Evolutionary conservation across 37 sponge, comb jelly and placozoan species (phyloP), one percentile per base, ranked within the genome.

Genomic region (Mnemiopsis leidyi): DNA sequence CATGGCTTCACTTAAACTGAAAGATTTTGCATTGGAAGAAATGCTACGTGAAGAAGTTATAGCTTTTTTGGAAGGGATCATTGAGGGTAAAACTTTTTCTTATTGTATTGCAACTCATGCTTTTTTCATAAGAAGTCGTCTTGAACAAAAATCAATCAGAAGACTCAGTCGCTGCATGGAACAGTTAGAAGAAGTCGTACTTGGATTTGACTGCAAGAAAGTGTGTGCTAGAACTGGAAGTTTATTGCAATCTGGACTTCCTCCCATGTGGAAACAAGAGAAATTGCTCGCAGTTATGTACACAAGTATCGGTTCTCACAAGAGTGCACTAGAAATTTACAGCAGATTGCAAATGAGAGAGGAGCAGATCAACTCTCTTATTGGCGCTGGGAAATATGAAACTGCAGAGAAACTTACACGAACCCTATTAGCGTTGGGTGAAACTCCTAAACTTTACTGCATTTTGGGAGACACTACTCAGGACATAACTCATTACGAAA

Each of bases 321-420:
- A 92, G 33, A 94, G 95, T 94, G 97, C 97, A 0, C 76, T 96
- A n/a, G 96, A 97, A 67, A 39, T 96, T 0, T 96, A 95, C 34
- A 85, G 95, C 76, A 88, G 95, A 18, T 82, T 98, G 30, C 92
- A 97, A 37, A 67, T 98, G 95, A 96, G 96, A 97, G 97, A 98
- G 93, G 95, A 96, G 34, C 93, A 96, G 23, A 93, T 95, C 20
- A 23, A 34, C 30, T 97, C 97, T 69, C 94, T 93, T 61, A 95
- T 93, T 68, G 93, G 93, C 21, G 77, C 73, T 0, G 97, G 97
- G 7, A 38, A 61, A 40, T 85, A 85, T 85, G 90, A 85, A 39
- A 61, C 90, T 40, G 90, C 90, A n/a, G 90, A 85, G 61, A 85
- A 85, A 39, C 90, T 85, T 21, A 73, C 93, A 36, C 36, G 76